phyloP scores from a whole-genome alignment of 64 coral and sea anemone species.

The Montipora foliosa region DNA sequence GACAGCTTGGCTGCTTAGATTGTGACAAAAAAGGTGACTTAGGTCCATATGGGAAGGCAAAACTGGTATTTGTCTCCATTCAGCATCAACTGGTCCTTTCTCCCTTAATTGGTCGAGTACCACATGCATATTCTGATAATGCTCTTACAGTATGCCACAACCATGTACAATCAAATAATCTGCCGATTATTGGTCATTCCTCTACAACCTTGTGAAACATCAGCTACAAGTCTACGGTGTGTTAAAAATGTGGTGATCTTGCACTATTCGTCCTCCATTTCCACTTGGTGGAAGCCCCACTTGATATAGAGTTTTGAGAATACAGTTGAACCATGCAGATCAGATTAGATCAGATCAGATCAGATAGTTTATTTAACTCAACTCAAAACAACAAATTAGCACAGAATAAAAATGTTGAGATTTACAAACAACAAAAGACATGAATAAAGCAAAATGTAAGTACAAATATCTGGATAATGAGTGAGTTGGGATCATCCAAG shows the following conservation, averaged over 20 bases:
- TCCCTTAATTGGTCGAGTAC: too few relatives aligned
- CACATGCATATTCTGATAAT: background rate
- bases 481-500: too few relatives aligned
- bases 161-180: background rate
- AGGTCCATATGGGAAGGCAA: too few relatives aligned
- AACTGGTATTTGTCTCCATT: too few relatives aligned
- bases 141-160: constrained; percentile 20
- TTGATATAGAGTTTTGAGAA: background rate
- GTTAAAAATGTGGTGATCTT: background rate
- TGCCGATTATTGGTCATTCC: constrained; percentile 3
- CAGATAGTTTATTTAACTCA: too few relatives aligned
- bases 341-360: too few relatives aligned
- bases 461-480: too few relatives aligned
- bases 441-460: too few relatives aligned
- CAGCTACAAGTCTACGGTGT: background rate
- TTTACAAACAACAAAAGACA: too few relatives aligned
- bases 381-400: too few relatives aligned
- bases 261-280: background rate
- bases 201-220: constrained; percentile 29
- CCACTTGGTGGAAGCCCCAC: background rate
- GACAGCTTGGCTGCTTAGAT: background rate
- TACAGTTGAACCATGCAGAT: background rate
- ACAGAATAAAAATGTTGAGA: too few relatives aligned
- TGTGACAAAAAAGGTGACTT: background rate
- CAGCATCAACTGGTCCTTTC: too few relatives aligned